phyloP scores from a whole-genome alignment of 2,888 invertebrate genomes.

The Conomelus anceps region DNA sequence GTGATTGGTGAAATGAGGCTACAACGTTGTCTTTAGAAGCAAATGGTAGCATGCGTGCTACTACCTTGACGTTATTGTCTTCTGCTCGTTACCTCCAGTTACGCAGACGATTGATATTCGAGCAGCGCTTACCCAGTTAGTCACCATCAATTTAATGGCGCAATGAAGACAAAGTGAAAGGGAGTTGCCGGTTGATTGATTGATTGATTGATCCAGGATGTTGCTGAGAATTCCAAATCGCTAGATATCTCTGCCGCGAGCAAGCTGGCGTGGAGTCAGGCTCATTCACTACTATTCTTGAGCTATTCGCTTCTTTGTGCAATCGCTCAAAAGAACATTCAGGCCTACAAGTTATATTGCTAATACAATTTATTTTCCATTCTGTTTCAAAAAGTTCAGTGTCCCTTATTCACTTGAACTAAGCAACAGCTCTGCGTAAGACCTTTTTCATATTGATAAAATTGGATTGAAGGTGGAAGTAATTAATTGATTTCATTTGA shows the following conservation, averaged over 20 bases:
- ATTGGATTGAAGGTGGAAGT: too few relatives aligned
- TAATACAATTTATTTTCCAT: too few relatives aligned
- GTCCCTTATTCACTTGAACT: too few relatives aligned
- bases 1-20: background rate
- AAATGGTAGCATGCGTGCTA: background rate
- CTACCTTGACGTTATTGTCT: background rate
- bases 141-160: background rate
- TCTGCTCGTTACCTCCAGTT: background rate
- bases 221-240: background rate
- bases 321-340: background rate
- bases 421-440: too few relatives aligned
- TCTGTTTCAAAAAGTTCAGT: too few relatives aligned
- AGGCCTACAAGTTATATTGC: background rate
- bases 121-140: background rate
- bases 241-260: background rate
- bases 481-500: too few relatives aligned
- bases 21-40: too few relatives aligned
- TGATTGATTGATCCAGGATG: background rate
- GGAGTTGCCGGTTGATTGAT: background rate
- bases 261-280: background rate
- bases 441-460: too few relatives aligned
- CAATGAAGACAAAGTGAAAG: background rate
- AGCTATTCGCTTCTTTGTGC: background rate
- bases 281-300: too few relatives aligned
- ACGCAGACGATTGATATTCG: background rate